Evolutionary conservation across 1,140 invertebrate species (phyloP), one percentile per base, ranked within the genome.

Genomic region (Brachionus asplanchnoidis): DNA sequence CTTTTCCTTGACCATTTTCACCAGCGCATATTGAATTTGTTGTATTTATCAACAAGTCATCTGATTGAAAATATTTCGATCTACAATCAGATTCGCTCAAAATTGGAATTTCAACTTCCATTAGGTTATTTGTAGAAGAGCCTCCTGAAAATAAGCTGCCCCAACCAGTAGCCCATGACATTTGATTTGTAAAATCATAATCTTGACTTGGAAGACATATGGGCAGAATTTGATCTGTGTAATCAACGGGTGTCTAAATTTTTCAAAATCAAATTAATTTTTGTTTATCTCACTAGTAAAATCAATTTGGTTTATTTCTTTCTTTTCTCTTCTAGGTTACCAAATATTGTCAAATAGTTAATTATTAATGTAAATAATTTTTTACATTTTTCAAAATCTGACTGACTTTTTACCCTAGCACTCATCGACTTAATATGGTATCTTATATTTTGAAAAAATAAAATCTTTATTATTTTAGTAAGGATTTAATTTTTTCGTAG

Each of bases 61-160:
- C 0, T 9, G 53, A 20, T 8, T 60, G 2, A 23, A 60, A 60
- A 17, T 84, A 84, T 75, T 84, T 84, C 4, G 2, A 0, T 84
- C 68, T 68, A 36, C 82, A 84, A 3, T 26, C 17, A 20, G 20
- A 14, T 50, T 84, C 82, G 53, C 28, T 70, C 17, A 84, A 60
- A 44, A 84, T 44, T 53, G 82, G 82, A 2, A 84, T 26, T 9
- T 70, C 23, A 12, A 84, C 82, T 84, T 84, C 79, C 53, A 60
- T 60, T 28, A 82, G 53, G 23, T 42, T 36, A n/a, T 17, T 60
- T 42, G 32, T 12, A 8, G 60, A 7, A 20, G 17, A 82, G 36
- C 79, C 79, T 26, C 79, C 79, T 44, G 50, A 65, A n/a, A 7
- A 14, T 3, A 68, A 23, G 2, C 26, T 82, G 32, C 79, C 79